phyloP scores from a whole-genome alignment of 2,113 vertebrate species.

The Acrocephalus arundinaceus region DNA sequence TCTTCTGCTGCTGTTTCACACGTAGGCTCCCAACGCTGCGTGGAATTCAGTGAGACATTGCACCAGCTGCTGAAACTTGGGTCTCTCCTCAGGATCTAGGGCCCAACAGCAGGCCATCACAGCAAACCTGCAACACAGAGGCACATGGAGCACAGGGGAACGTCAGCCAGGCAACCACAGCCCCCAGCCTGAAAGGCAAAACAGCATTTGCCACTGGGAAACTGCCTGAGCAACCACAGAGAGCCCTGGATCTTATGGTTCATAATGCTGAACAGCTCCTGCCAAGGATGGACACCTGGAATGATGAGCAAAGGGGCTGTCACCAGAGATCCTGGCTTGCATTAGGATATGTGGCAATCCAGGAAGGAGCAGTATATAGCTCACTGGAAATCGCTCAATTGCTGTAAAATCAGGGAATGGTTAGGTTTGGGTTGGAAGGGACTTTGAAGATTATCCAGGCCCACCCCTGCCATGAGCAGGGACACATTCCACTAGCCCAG shows the following conservation, averaged over 20 bases:
- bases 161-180: accelerated
- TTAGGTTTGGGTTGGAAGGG: not conserved
- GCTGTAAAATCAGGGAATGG: not conserved
- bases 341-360: not conserved
- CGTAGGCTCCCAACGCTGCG: conserved; percentile 93
- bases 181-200: not conserved
- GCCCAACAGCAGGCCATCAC: conserved; percentile 99
- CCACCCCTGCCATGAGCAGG: not conserved
- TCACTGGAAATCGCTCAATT: not conserved
- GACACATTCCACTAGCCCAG: not conserved
- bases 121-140: conserved; percentile 83
- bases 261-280: not conserved
- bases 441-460: not conserved
- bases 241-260: not conserved
- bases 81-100: conserved; percentile 94
- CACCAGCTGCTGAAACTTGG: conserved; percentile 98
- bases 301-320: not conserved
- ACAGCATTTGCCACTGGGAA: not conserved
- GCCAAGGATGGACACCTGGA: not conserved
- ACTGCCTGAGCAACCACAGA: not conserved
- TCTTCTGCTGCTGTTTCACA: conserved; percentile 73
- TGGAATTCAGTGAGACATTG: conserved; percentile 99
- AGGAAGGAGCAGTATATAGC: not conserved
- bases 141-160: not conserved
- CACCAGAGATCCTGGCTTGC: not conserved